phyloP scores from a whole-genome alignment of 2,797 vertebrate genomes.

The Microctenopoma stevenorrisi region DNA sequence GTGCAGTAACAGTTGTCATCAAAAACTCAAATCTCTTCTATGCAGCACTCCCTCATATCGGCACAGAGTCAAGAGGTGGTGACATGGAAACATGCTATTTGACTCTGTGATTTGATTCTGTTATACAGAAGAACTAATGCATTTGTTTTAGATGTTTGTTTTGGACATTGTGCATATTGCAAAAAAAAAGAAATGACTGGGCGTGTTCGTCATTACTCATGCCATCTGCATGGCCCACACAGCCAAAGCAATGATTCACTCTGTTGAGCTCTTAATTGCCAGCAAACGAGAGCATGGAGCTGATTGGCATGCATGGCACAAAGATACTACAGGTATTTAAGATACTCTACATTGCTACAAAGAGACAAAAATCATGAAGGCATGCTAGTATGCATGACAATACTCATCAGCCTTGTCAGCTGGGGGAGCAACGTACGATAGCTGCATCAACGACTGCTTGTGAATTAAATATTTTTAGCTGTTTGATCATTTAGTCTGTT shows the following conservation, averaged over 20 bases:
- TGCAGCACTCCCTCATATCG: constrained; percentile 52
- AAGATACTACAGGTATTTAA: constrained; percentile 46
- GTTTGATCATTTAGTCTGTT: constrained; percentile 60
- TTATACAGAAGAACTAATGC: constrained; percentile 26
- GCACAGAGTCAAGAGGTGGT: constrained; percentile 36
- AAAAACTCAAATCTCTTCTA: constrained; percentile 44
- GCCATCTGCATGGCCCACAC: constrained; percentile 38
- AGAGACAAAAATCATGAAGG: neutral
- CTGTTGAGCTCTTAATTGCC: constrained; percentile 60
- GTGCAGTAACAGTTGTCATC: constrained; percentile 54
- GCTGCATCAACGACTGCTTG: constrained; percentile 28
- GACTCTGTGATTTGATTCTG: constrained; percentile 5
- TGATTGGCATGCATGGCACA: constrained; percentile 51
- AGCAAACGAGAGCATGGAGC: constrained; percentile 35
- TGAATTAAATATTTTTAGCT: constrained; percentile 28
- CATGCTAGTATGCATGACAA: constrained; percentile 19
- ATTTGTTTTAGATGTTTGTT: constrained; percentile 25
- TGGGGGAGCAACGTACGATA: constrained; percentile 21
- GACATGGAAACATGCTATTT: constrained; percentile 22
- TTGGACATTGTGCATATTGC: constrained; percentile 7
- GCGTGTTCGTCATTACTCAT: constrained; percentile 43
- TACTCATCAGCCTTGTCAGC: constrained; percentile 8
- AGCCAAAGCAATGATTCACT: constrained; percentile 55
- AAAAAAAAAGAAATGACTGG: constrained; percentile 29
- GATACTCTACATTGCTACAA: constrained; percentile 21